Conservation (phyloP, 2,888 invertebrate genomes). For the Deilephila elpenor region DNA sequence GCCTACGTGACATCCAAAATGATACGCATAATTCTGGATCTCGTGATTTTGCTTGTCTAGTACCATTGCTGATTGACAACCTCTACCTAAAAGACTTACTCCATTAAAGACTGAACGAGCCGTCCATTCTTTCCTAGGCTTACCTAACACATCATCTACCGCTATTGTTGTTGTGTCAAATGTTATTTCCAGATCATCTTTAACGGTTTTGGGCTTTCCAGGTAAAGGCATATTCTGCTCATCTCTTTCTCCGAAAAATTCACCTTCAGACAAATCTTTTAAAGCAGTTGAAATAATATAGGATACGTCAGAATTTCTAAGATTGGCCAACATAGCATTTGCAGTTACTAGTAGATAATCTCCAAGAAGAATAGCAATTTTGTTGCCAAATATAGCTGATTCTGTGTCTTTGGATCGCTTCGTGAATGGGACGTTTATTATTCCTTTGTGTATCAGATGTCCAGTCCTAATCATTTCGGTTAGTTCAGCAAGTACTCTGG, state of each 20-base stretch:
- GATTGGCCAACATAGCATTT: conserved; percentile 91
- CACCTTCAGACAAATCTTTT: conserved; percentile 92
- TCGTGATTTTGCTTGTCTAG: conserved; percentile 88
- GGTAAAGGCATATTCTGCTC: conserved; percentile 90
- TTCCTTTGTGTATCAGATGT: conserved; percentile 90
- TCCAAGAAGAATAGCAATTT: conserved; percentile 93
- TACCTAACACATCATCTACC: conserved; percentile 77
- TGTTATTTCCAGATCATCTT: conserved; percentile 64
- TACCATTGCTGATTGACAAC: conserved; percentile 91
- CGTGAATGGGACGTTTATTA: conserved; percentile 79
- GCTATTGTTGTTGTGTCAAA: conserved; percentile 74
- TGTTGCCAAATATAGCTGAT: conserved; percentile 94
- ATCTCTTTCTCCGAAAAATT: conserved; percentile 91
- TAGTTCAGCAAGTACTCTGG: conserved; percentile 84
- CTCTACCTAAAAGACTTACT: conserved; percentile 87
- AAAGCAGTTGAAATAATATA: conserved; percentile 92
- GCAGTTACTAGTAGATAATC: conserved; percentile 94
- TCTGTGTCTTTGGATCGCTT: conserved; percentile 85
- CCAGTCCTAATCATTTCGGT: conserved; percentile 95
- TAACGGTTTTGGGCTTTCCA: conserved; percentile 81
- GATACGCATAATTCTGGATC: conserved; percentile 89
- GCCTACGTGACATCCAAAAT: conserved; percentile 93
- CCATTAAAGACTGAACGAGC: conserved; percentile 88
- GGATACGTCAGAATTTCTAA: conserved; percentile 89
- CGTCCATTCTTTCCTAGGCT: conserved; percentile 89